phyloP scores from a whole-genome alignment of 1,140 invertebrate genomes.

The Orussus abietinus region DNA sequence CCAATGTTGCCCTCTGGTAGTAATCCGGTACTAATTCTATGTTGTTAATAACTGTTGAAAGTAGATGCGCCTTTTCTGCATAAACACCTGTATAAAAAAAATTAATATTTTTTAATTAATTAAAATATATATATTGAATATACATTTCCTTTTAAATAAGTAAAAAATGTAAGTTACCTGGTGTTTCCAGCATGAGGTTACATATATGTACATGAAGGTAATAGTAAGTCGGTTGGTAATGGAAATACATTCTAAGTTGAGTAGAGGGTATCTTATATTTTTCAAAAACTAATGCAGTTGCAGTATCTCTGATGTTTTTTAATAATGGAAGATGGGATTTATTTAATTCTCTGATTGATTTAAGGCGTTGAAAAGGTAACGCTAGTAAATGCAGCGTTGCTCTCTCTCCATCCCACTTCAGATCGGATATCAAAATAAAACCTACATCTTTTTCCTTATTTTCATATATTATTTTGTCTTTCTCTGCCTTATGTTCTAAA shows the following conservation, averaged over 20 bases:
- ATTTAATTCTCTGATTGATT: slow-evolving; percentile 80
- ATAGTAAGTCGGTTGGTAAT: slow-evolving; percentile 97
- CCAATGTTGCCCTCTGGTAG: slow-evolving; percentile 77
- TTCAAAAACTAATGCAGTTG: slow-evolving; percentile 68
- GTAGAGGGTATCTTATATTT: slow-evolving; percentile 71
- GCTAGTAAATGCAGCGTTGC: slow-evolving; percentile 82
- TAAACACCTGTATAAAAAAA: slow-evolving; percentile 57
- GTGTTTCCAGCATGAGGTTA: slow-evolving; percentile 75
- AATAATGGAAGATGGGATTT: slow-evolving; percentile 75
- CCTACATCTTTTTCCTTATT: slow-evolving; percentile 75
- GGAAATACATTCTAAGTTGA: slow-evolving; percentile 82
- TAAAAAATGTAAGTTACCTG: slow-evolving; percentile 59
- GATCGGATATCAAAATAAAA: slow-evolving; percentile 86
- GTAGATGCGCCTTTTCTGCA: slow-evolving; percentile 79
- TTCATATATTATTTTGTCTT: slow-evolving; percentile 79
- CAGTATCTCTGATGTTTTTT: slow-evolving; percentile 73
- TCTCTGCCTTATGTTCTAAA: slow-evolving; percentile 83
- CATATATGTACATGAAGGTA: slow-evolving; percentile 95
- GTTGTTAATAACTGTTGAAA: slow-evolving; percentile 88
- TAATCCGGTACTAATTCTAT: slow-evolving; percentile 78
- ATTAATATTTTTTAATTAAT: slow-evolving; percentile 13
- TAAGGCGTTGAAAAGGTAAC: slow-evolving; percentile 71
- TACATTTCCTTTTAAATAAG: slow-evolving; percentile 14
- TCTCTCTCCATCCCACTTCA: slow-evolving; percentile 87
- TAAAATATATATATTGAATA: slow-evolving; percentile 14